These are phyloP conservation scores for Sander lucioperca DNA, from an alignment of 2,113 vertebrate species.

Conservation along the genomic window DNA sequence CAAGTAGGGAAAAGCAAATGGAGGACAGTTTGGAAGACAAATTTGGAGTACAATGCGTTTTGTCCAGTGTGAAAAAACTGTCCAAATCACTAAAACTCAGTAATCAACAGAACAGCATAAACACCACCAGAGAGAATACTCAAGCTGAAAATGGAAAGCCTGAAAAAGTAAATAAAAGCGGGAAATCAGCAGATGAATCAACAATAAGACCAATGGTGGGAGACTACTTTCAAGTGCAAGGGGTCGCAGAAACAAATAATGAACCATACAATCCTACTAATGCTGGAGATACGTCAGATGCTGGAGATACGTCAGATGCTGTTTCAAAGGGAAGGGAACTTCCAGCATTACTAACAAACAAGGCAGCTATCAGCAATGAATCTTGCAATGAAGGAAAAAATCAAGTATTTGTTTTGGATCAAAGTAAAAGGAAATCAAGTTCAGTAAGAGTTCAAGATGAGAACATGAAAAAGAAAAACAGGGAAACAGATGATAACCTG, in stretches of 20 bases:
- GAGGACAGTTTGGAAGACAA: slow-evolving; percentile 49
- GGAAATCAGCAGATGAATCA: slow-evolving; percentile 18
- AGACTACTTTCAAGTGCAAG: slow-evolving; percentile 78
- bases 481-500: slow-evolving; percentile 30
- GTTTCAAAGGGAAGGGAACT: slow-evolving; percentile 42
- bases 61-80: slow-evolving; percentile 53
- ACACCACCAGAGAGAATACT: background rate
- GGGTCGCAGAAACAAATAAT: slow-evolving; percentile 33
- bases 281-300: slow-evolving; percentile 4
- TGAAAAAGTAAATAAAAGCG: slow-evolving; percentile 24
- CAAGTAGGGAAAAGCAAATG: slow-evolving; percentile 13
- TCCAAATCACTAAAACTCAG: slow-evolving; percentile 44
- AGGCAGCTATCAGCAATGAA: slow-evolving; percentile 29
- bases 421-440: slow-evolving; percentile 43
- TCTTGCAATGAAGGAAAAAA: slow-evolving; percentile 23
- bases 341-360: slow-evolving; percentile 37
- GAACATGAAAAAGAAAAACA: slow-evolving; percentile 35
- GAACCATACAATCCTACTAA: slow-evolving; percentile 16
- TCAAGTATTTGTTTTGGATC: slow-evolving; percentile 45
- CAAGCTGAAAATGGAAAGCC: slow-evolving; percentile 41
- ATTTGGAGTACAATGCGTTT: slow-evolving; percentile 30
- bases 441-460: slow-evolving; percentile 34
- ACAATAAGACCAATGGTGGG: slow-evolving; percentile 28
- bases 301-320: slow-evolving; percentile 4
- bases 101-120: slow-evolving; percentile 36